phyloP scores from a whole-genome alignment of 2,113 vertebrate genomes.

The Callocephalon fimbriatum region DNA sequence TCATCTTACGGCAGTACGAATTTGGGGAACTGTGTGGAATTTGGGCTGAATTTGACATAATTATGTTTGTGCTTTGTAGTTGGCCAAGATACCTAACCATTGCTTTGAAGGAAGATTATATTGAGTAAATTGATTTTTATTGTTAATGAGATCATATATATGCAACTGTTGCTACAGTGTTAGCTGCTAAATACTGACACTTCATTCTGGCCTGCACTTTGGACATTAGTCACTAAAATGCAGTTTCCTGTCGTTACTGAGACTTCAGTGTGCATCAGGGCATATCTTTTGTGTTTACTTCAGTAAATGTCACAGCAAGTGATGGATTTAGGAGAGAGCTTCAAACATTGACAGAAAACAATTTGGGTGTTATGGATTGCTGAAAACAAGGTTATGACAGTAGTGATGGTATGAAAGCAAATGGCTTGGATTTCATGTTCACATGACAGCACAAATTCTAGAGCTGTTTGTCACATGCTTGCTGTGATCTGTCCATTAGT shows the following conservation, averaged over 20 bases:
- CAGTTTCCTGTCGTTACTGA: neutral
- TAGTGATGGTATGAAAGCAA: constrained; percentile 22
- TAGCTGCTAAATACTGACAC: neutral
- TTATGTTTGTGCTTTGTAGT: neutral
- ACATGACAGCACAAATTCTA: constrained; percentile 42
- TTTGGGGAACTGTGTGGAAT: neutral
- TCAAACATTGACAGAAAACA: constrained; percentile 36
- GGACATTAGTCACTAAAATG: neutral
- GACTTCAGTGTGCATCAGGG: neutral
- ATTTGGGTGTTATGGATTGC: constrained; percentile 29
- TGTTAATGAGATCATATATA: neutral
- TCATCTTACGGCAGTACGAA: neutral
- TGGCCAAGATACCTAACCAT: neutral
- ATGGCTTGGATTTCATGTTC: constrained; percentile 24
- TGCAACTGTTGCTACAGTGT: neutral
- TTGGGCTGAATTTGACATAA: neutral
- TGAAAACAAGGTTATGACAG: constrained; percentile 37
- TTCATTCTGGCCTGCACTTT: neutral
- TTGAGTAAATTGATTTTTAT: neutral
- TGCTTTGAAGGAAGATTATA: neutral
- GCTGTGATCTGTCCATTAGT: constrained; percentile 38
- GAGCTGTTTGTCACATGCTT: constrained; percentile 19
- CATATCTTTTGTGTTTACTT: neutral
- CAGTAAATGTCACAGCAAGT: constrained; percentile 14
- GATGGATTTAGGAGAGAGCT: constrained; percentile 7